A percentile compares a stretch with the other conserved stretches of the same genome.
These are phyloP conservation scores for Phoxinus dragarum DNA, from an alignment of 2,797 vertebrate species.

Conservation along the genomic window DNA sequence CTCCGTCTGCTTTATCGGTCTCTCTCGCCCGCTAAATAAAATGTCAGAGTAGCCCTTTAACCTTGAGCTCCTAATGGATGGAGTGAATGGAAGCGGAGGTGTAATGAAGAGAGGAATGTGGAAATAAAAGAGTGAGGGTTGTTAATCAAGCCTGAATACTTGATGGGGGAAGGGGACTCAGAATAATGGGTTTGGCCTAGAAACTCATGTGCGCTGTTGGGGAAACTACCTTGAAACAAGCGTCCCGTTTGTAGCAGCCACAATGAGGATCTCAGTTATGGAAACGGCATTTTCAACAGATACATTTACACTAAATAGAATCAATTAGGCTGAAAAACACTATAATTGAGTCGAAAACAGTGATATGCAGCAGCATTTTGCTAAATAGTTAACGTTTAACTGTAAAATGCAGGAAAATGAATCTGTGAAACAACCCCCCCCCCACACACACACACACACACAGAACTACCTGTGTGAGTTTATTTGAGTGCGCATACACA, in stretches of 20 bases:
- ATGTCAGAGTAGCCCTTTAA: conserved; percentile 71
- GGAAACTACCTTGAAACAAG: conserved; percentile 1
- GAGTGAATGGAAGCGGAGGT: conserved; percentile 66
- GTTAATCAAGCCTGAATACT: conserved; percentile 65
- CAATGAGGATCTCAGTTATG: background rate
- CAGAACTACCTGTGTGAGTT: background rate
- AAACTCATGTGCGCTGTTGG: conserved; percentile 23
- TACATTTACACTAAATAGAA: background rate
- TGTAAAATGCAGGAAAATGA: no score
- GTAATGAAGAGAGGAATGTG: conserved; percentile 66
- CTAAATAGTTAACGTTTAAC: background rate
- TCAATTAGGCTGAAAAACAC: background rate
- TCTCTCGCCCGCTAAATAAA: conserved; percentile 62
- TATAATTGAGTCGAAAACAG: background rate
- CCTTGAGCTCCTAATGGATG: conserved; percentile 74
- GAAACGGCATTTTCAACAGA: background rate
- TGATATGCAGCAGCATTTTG: background rate
- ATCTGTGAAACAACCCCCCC: no score
- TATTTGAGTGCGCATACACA: background rate
- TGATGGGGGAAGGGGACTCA: conserved; percentile 41
- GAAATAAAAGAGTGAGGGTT: conserved; percentile 67
- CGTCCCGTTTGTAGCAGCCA: background rate
- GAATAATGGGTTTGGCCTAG: conserved; percentile 45
- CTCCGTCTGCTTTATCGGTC: conserved; percentile 2
- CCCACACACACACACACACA: no score